Percentiles rank a stretch among this genome's conserved stretches.
Evolutionary conservation across 2,888 invertebrate species (phyloP).

Genomic region (Glaucopsyche alexis): DNA sequence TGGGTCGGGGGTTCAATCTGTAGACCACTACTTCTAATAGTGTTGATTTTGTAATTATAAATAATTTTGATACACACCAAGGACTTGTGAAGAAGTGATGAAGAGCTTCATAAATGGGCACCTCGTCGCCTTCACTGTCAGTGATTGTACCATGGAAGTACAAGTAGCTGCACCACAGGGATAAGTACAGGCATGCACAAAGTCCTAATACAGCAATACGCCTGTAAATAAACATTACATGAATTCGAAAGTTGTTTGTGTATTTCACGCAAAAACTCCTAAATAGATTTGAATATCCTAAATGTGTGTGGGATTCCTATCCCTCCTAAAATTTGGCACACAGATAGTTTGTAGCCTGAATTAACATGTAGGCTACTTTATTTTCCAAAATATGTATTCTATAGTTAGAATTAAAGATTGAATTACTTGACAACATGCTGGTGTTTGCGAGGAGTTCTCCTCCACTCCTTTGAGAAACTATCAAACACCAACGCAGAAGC

Average conservation of each 20-base stretch:
- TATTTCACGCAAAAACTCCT: no score
- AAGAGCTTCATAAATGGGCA: slow-evolving; percentile 92
- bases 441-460: slow-evolving; percentile 80
- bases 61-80: slow-evolving; percentile 66
- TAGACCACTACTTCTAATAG: no score
- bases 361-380: no score
- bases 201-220: slow-evolving; percentile 81
- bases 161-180: slow-evolving; percentile 88
- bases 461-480: slow-evolving; percentile 88
- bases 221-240: slow-evolving; percentile 55
- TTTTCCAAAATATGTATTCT: not conserved
- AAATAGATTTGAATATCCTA: no score
- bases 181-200: slow-evolving; percentile 84
- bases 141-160: slow-evolving; percentile 94
- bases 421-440: slow-evolving; percentile 58
- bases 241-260: not conserved
- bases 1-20: not conserved
- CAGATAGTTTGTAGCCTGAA: no score
- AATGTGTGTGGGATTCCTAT: no score
- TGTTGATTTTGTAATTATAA: not conserved
- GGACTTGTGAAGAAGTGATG: slow-evolving; percentile 94
- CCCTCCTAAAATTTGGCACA: no score
- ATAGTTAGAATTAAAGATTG: not conserved
- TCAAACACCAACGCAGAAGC: slow-evolving; percentile 86
- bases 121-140: slow-evolving; percentile 91